Conservation (phyloP, 1,140 invertebrate species). For the Listronotus oregonensis region DNA sequence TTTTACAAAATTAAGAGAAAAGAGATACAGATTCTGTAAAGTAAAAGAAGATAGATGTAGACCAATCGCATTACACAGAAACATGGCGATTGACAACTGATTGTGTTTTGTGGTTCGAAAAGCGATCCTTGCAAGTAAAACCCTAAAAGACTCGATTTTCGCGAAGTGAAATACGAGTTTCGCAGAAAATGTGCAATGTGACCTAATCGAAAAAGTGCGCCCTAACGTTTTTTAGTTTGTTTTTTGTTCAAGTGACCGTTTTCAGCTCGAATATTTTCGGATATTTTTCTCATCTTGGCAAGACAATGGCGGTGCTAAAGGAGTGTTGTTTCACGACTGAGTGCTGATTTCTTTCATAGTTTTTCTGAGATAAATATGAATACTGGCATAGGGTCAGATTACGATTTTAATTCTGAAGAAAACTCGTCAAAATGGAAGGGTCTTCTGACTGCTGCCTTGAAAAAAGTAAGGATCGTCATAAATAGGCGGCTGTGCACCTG, state of each 20-base stretch:
- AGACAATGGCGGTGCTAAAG: conserved; percentile 31
- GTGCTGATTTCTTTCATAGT: conserved; percentile 16
- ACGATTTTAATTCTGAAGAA: conserved; percentile 87
- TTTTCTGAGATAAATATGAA: conserved; percentile 39
- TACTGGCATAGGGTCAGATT: conserved; percentile 58
- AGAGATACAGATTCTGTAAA: background rate
- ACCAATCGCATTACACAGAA: conserved; percentile 10
- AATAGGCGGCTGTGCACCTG: conserved; percentile 1
- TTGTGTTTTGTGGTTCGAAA: conserved; percentile 19
- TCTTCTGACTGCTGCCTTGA: conserved; percentile 78
- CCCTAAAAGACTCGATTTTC: conserved; percentile 9
- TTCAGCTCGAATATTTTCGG: conserved; percentile 15
- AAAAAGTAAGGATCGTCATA: conserved; percentile 64
- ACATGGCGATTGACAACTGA: conserved; percentile 32
- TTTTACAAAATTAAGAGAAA: conserved; percentile 8
- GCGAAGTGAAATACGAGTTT: conserved; percentile 7
- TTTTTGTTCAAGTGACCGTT: conserved; percentile 12
- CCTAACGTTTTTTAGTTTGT: conserved; percentile 25
- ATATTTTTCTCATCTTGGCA: conserved; percentile 24
- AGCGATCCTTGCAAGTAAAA: conserved; percentile 15
- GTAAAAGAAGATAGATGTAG: conserved; percentile 2
- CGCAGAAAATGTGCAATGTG: conserved; percentile 30
- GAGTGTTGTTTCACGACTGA: conserved; percentile 25
- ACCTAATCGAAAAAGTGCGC: conserved; percentile 12
- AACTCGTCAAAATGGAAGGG: conserved; percentile 89